A percentile compares a stretch with the other conserved stretches of the same genome.
Evolutionary conservation across 2,888 invertebrate species (phyloP).

Genomic region (Lasioglossum pauxillum): DNA sequence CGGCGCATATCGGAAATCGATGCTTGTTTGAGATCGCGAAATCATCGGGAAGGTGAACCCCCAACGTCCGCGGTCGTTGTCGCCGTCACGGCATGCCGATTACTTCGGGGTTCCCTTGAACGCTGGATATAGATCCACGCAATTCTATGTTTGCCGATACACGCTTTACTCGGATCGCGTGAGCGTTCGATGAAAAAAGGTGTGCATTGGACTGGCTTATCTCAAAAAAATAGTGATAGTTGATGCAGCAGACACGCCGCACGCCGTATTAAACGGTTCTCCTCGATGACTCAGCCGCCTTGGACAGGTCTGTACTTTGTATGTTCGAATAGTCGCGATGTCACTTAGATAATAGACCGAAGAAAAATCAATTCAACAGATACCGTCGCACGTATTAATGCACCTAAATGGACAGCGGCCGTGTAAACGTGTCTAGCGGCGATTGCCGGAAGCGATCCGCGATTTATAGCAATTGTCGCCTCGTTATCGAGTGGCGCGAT

Average conservation of each 20-base stretch:
- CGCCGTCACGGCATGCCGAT: constrained; percentile 36
- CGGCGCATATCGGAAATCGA: constrained; percentile 14
- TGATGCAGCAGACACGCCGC: too few relatives aligned
- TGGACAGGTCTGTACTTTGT: background rate
- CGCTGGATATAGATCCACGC: background rate
- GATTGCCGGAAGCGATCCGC: constrained; percentile 4
- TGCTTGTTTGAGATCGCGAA: constrained; percentile 15
- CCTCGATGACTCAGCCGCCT: constrained; percentile 26
- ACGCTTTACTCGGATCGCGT: background rate
- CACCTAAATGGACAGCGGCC: background rate
- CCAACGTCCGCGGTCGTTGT: constrained; percentile 10
- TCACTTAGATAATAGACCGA: background rate
- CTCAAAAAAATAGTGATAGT: background rate
- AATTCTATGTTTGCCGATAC: background rate
- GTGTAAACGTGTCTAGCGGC: background rate
- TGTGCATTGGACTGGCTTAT: background rate
- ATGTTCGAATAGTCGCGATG: background rate
- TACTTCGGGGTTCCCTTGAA: constrained; percentile 14
- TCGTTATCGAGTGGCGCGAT: constrained; percentile 1
- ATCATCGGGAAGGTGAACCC: constrained; percentile 48
- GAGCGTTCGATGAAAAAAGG: background rate
- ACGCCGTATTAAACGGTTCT: background rate
- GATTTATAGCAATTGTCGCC: background rate
- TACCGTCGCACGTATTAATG: background rate
- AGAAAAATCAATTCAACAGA: background rate